Percentiles rank a stretch among this genome's conserved stretches.
Evolutionary conservation across 2,113 vertebrate genomes (phyloP).

Genomic region (Vidua chalybeata): DNA sequence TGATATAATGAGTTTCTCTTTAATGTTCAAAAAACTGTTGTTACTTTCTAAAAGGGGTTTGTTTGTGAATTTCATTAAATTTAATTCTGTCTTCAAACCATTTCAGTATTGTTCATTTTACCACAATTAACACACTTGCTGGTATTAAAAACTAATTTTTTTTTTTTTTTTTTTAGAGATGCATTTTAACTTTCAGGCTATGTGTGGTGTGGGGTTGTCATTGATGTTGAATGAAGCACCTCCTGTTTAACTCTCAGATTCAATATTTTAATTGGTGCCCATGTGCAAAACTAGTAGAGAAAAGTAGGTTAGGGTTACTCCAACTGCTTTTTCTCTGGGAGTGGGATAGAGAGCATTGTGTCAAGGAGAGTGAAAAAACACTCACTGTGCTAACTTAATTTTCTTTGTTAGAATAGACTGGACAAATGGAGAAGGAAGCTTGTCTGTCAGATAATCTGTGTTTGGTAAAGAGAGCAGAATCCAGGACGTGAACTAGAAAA

Average conservation of each 20-base stretch:
- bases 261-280: constrained; percentile 67
- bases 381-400: not conserved
- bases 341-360: not conserved
- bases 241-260: constrained; percentile 66
- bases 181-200: constrained; percentile 65
- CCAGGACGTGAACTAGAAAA: not conserved
- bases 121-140: constrained; percentile 78
- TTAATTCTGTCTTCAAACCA: constrained; percentile 82
- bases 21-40: constrained; percentile 84
- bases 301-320: constrained; percentile 57
- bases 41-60: constrained; percentile 82
- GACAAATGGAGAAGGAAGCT: not conserved
- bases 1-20: constrained; percentile 83
- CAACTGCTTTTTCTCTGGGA: not conserved
- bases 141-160: constrained; percentile 64
- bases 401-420: constrained; percentile 23
- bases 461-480: not conserved
- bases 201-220: constrained; percentile 47
- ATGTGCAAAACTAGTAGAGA: constrained; percentile 58
- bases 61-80: constrained; percentile 85
- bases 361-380: not conserved
- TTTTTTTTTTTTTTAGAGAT: constrained; percentile 34
- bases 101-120: constrained; percentile 79
- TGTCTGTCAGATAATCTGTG: not conserved
- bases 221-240: constrained; percentile 66